Percentiles rank a stretch among this genome's conserved stretches.
These are phyloP conservation scores for Coelopa pilipes DNA, from an alignment of 2,888 invertebrate species.

Conservation along the genomic window DNA sequence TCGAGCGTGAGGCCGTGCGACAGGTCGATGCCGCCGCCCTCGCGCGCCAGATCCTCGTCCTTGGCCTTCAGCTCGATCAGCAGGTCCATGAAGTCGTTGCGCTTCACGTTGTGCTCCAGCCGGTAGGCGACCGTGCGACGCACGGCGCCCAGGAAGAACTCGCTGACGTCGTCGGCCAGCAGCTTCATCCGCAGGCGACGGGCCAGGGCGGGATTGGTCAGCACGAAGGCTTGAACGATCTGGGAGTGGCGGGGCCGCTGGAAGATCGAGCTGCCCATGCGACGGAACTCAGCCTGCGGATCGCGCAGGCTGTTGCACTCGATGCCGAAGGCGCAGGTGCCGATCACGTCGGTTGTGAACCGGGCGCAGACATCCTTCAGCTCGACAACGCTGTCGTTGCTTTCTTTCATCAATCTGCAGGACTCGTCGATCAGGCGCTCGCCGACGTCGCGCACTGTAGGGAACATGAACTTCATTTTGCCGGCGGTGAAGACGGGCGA, in stretches of 20 bases:
- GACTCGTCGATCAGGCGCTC: constrained; percentile 23
- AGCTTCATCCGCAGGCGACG: constrained; percentile 43
- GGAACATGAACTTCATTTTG: constrained; percentile 68
- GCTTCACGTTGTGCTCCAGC: constrained; percentile 57
- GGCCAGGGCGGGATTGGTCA: constrained; percentile 42
- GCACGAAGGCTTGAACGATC: constrained; percentile 38
- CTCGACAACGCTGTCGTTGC: constrained; percentile 59
- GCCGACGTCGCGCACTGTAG: constrained; percentile 38
- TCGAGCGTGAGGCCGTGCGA: constrained; percentile 57
- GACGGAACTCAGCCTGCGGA: constrained; percentile 61
- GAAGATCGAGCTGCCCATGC: constrained; percentile 47
- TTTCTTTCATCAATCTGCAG: constrained; percentile 52
- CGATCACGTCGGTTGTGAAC: constrained; percentile 69
- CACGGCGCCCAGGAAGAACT: constrained; percentile 64
- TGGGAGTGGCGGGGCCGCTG: constrained; percentile 40
- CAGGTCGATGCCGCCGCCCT: constrained; percentile 47
- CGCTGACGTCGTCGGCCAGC: constrained; percentile 43
- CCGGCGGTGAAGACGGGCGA: constrained; percentile 68
- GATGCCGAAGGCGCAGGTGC: constrained; percentile 68
- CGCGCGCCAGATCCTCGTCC: constrained; percentile 37
- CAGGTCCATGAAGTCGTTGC: constrained; percentile 72
- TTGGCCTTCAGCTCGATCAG: constrained; percentile 68
- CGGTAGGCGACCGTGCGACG: constrained; percentile 41
- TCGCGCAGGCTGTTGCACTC: constrained; percentile 66
- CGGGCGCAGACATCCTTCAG: constrained; percentile 66